Evolutionary conservation across 2,797 vertebrate species (phyloP).

Genomic region (Sebastolobus alascanus): DNA sequence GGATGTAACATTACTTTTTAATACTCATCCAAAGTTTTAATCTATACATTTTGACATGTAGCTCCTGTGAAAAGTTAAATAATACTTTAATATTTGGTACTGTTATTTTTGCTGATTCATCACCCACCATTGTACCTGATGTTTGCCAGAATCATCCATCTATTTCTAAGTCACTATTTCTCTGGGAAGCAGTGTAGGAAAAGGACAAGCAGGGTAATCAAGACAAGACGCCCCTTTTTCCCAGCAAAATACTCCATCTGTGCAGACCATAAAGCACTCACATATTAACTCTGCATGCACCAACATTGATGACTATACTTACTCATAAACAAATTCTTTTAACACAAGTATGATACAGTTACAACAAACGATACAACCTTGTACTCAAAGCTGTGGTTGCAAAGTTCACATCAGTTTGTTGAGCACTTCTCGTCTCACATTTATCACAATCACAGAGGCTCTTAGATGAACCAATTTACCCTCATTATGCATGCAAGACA

Average conservation of each 20-base stretch:
- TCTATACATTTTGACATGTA: neutral
- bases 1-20: neutral
- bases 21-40: neutral
- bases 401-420: neutral
- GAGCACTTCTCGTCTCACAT: neutral
- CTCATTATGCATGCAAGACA: slow-evolving; percentile 8
- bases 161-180: neutral
- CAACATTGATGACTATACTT: neutral
- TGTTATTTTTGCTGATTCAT: neutral
- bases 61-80: neutral
- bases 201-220: neutral
- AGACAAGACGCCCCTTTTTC: neutral
- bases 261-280: neutral
- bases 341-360: neutral
- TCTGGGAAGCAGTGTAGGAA: neutral
- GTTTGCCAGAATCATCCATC: neutral
- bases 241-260: neutral
- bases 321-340: neutral
- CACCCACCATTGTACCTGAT: neutral
- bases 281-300: neutral
- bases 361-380: neutral
- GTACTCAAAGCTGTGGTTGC: neutral
- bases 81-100: neutral
- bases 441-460: neutral
- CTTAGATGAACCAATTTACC: neutral